Percentiles rank a stretch among this genome's conserved stretches.
Evolutionary conservation across 2,113 vertebrate genomes (phyloP).

Genomic region (Atractosteus spatula): DNA sequence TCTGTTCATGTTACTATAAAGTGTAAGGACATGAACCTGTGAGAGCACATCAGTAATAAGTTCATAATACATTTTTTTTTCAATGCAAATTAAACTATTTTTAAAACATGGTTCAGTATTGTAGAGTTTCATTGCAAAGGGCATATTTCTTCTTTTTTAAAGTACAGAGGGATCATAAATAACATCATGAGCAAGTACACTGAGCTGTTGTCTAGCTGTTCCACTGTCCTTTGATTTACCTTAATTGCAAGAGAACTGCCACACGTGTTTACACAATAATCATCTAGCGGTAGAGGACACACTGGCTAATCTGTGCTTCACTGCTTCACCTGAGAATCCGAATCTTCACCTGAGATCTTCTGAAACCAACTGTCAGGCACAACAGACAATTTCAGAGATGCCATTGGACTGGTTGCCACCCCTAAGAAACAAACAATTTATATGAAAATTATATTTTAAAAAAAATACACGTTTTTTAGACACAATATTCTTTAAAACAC

Average conservation of each 20-base stretch:
- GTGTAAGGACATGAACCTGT: too few relatives aligned
- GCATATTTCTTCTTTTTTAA: too few relatives aligned
- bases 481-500: constrained; percentile 1
- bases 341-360: not conserved
- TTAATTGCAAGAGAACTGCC: not conserved
- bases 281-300: not conserved
- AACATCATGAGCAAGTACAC: not conserved
- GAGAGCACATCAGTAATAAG: too few relatives aligned
- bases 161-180: not conserved
- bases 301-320: not conserved
- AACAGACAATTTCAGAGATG: too few relatives aligned
- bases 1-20: constrained; percentile 28
- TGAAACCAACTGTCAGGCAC: too few relatives aligned
- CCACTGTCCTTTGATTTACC: not conserved
- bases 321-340: not conserved
- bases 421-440: not conserved
- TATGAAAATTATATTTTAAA: not conserved
- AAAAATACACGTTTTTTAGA: not conserved
- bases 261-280: constrained; percentile 1
- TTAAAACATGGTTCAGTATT: too few relatives aligned
- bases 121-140: too few relatives aligned
- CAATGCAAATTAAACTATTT: not conserved
- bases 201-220: not conserved
- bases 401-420: too few relatives aligned
- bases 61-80: too few relatives aligned